These are phyloP conservation scores for Turnix velox DNA, from an alignment of 2,113 vertebrate species.

Conservation along the genomic window DNA sequence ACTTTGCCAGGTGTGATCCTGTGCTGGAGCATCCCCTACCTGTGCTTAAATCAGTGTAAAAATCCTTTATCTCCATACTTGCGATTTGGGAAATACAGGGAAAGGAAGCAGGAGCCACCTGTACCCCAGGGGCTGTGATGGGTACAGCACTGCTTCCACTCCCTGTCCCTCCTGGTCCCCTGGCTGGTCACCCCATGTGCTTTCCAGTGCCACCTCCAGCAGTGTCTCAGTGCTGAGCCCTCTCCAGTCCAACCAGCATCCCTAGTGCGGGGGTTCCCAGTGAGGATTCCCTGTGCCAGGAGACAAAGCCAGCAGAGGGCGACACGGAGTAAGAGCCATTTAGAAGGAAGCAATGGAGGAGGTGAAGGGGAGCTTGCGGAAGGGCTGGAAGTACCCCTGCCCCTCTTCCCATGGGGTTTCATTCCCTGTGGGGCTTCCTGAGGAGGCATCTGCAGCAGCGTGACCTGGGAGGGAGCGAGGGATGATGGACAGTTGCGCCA, in stretches of 20 bases:
- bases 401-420: fast-evolving
- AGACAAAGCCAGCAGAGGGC: not conserved
- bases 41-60: fast-evolving
- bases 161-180: not conserved
- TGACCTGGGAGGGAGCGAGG: not conserved
- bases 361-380: not conserved
- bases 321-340: not conserved
- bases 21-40: not conserved
- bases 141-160: not conserved
- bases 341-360: not conserved
- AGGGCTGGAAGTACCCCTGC: fast-evolving
- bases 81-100: not conserved
- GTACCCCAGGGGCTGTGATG: fast-evolving
- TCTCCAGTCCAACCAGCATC: not conserved
- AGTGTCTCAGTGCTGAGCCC: not conserved
- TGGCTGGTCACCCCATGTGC: fast-evolving
- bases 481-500: fast-evolving
- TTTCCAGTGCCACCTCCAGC: not conserved
- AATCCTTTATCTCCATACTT: not conserved
- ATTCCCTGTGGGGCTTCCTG: not conserved
- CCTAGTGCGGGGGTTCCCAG: fast-evolving
- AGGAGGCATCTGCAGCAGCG: fast-evolving
- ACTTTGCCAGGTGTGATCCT: not conserved
- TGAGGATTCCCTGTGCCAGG: not conserved
- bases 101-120: too few relatives aligned